A percentile compares a stretch with the other conserved stretches of the same genome.
Conservation (phyloP, 2,888 invertebrate genomes). For the Pemphredon lugubris region DNA sequence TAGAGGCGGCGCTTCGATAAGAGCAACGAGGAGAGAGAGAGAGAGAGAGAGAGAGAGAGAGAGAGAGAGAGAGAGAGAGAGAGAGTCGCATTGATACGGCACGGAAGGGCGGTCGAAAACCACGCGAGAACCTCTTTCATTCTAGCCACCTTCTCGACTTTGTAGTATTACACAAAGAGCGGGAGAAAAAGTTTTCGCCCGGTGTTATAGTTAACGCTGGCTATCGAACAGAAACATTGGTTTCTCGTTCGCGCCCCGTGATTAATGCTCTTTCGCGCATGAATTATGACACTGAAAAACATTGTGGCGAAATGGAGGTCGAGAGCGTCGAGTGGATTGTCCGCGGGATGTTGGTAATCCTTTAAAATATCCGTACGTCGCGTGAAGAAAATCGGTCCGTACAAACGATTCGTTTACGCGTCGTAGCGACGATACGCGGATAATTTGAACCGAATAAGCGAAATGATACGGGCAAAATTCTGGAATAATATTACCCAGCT, state of each 20-base stretch:
- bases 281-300: no score
- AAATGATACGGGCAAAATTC: not conserved
- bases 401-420: no score
- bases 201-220: not conserved
- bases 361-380: no score
- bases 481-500: slow-evolving; percentile 56
- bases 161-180: not conserved
- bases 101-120: not conserved
- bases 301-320: no score
- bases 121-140: slow-evolving; percentile 17
- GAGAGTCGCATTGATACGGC: slow-evolving; percentile 10
- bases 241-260: not conserved
- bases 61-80: no score
- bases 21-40: slow-evolving; percentile 5
- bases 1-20: slow-evolving; percentile 23
- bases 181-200: not conserved
- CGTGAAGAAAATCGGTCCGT: no score
- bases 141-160: not conserved
- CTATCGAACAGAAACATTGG: not conserved
- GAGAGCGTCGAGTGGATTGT: not conserved
- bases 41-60: no score
- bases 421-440: no score
- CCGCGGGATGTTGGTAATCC: no score
- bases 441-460: no score
- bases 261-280: not conserved